Percentiles rank a stretch among this genome's conserved stretches.
Conservation (phyloP, 2,797 vertebrate species). For the Lophius americanus region DNA sequence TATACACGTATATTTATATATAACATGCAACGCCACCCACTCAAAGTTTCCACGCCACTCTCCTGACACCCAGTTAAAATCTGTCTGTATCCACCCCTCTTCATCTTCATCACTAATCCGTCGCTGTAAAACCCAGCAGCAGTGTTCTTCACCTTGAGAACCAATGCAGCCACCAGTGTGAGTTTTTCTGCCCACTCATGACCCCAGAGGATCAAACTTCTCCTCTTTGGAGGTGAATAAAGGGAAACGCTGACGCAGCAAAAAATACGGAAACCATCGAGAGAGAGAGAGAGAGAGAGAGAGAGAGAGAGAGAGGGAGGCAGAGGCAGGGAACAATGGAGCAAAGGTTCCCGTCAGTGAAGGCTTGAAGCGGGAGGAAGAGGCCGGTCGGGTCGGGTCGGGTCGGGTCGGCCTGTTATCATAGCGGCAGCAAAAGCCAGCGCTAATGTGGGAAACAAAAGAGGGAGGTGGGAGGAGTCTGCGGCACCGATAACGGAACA, state of each 20-base stretch:
- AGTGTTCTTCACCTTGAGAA: slow-evolving; percentile 11
- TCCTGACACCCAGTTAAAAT: too few relatives aligned
- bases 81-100: too few relatives aligned
- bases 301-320: background rate
- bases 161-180: slow-evolving; percentile 1
- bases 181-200: slow-evolving; percentile 3
- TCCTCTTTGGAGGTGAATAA: slow-evolving; percentile 45
- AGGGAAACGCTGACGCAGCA: background rate
- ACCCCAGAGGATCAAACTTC: slow-evolving; percentile 23
- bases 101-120: too few relatives aligned
- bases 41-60: too few relatives aligned
- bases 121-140: too few relatives aligned
- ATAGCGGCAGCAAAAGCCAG: slow-evolving; percentile 61
- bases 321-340: slow-evolving; percentile 50
- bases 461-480: slow-evolving; percentile 1
- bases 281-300: slow-evolving; percentile 6
- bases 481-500: too few relatives aligned
- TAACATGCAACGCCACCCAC: too few relatives aligned
- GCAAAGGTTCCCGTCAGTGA: slow-evolving; percentile 58
- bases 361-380: slow-evolving; percentile 59
- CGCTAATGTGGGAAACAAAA: slow-evolving; percentile 61
- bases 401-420: slow-evolving; percentile 66
- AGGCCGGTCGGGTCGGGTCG: slow-evolving; percentile 30
- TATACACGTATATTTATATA: too few relatives aligned
- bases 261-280: background rate